A percentile compares a stretch with the other conserved stretches of the same genome.
phyloP scores from a whole-genome alignment of 2,113 vertebrate species.

The Haplotaxodon microlepis region DNA sequence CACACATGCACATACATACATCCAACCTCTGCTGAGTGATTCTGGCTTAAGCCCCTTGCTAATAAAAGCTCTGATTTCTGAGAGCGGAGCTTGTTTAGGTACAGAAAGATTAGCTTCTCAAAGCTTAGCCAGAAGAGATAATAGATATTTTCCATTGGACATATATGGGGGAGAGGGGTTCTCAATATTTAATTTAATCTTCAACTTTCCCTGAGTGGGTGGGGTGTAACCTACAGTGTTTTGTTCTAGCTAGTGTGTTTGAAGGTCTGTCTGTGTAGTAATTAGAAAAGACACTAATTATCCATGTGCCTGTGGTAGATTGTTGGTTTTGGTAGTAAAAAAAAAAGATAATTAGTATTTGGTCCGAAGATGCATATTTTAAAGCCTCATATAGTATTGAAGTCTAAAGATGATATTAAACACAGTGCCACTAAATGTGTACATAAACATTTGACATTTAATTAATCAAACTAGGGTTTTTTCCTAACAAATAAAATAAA shows the following conservation, averaged over 20 bases:
- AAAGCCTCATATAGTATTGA: background rate
- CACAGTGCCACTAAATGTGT: background rate
- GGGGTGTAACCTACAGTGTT: background rate
- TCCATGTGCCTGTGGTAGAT: background rate
- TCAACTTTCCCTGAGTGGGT: background rate
- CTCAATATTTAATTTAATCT: background rate
- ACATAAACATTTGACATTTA: background rate
- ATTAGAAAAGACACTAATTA: background rate
- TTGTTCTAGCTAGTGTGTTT: background rate
- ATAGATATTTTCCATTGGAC: background rate
- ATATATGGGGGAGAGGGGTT: background rate
- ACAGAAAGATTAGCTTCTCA: constrained; percentile 7
- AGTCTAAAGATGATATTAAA: background rate
- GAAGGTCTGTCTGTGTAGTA: background rate
- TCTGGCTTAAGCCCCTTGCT: constrained; percentile 2
- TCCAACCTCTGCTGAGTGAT: background rate
- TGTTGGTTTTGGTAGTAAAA: background rate
- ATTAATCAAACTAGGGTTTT: background rate
- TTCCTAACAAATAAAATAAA: background rate
- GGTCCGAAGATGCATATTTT: background rate
- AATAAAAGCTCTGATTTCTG: constrained; percentile 19
- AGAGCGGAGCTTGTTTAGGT: constrained; percentile 11
- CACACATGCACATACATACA: background rate
- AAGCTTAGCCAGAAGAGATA: background rate
- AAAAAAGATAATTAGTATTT: background rate